These are phyloP conservation scores for Dissostichus mawsoni DNA, from an alignment of 2,113 vertebrate genomes.

Conservation along the genomic window DNA sequence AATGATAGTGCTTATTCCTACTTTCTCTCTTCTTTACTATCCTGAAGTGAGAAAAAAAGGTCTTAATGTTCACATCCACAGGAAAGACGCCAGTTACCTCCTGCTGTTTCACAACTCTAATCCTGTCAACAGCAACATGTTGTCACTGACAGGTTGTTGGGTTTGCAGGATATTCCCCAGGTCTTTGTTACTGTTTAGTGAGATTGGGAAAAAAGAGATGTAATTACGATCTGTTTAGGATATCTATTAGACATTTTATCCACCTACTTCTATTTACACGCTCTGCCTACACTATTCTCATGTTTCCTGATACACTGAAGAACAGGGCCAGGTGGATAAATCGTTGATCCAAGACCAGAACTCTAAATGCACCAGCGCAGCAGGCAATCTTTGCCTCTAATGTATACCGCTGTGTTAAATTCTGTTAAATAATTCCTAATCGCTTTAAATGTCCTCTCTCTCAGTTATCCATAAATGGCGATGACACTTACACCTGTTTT, in stretches of 20 bases:
- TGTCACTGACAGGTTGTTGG: conserved; percentile 59
- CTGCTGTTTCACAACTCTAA: conserved; percentile 67
- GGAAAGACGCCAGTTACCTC: conserved; percentile 51
- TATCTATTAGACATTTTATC: conserved; percentile 20
- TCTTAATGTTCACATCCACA: conserved; percentile 39
- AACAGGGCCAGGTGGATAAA: not conserved
- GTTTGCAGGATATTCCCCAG: conserved; percentile 41
- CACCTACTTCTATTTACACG: not conserved
- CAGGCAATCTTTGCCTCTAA: not conserved
- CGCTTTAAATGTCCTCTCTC: not conserved
- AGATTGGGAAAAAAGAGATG: conserved; percentile 36
- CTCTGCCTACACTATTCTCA: not conserved
- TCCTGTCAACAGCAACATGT: conserved; percentile 48
- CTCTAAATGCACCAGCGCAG: not conserved
- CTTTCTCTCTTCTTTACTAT: conserved; percentile 23
- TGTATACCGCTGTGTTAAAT: not conserved
- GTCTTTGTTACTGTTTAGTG: conserved; percentile 48
- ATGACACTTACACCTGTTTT: not conserved
- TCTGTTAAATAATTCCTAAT: not conserved
- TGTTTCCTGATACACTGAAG: not conserved
- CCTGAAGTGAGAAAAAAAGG: conserved; percentile 29
- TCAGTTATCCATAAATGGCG: not conserved
- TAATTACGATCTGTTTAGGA: conserved; percentile 40
- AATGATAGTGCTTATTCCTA: conserved; percentile 8
- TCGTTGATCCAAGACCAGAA: not conserved